Evolutionary conservation across 2,888 invertebrate species (phyloP).

Genomic region (Drosophila mulleri): DNA sequence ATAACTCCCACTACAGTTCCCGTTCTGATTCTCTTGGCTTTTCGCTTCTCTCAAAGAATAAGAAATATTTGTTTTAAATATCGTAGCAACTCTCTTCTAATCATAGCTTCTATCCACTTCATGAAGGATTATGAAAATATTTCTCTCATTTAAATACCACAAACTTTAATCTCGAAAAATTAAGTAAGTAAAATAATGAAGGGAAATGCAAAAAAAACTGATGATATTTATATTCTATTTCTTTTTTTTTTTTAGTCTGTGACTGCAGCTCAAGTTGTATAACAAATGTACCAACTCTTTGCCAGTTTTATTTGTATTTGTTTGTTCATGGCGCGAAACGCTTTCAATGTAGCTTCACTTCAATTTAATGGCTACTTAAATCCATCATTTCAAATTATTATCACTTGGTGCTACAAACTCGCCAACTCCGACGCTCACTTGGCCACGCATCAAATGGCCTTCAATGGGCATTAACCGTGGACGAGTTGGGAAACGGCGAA

Average conservation of each 20-base stretch:
- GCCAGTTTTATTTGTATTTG: background rate
- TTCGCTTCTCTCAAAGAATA: no score
- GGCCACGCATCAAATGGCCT: conserved; percentile 76
- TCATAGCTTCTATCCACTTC: no score
- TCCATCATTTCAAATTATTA: conserved; percentile 75
- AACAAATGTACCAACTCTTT: background rate
- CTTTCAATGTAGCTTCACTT: conserved; percentile 52
- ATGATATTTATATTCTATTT: background rate
- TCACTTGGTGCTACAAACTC: conserved; percentile 54
- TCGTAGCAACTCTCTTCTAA: no score
- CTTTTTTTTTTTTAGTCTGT: background rate
- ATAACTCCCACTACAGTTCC: no score
- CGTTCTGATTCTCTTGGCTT: no score
- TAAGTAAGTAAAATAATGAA: no score
- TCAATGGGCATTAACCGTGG: conserved; percentile 69
- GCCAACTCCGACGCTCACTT: conserved; percentile 60
- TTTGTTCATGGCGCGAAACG: conserved; percentile 6
- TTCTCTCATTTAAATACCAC: no score
- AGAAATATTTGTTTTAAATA: no score
- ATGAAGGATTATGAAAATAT: no score
- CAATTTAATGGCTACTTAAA: conserved; percentile 76
- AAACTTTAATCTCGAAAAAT: no score
- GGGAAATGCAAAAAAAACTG: background rate
- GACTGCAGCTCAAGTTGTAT: background rate
- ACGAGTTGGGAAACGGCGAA: conserved; percentile 19